Evolutionary conservation across 2,888 invertebrate species (phyloP).

Genomic region (Drosophila mulleri): DNA sequence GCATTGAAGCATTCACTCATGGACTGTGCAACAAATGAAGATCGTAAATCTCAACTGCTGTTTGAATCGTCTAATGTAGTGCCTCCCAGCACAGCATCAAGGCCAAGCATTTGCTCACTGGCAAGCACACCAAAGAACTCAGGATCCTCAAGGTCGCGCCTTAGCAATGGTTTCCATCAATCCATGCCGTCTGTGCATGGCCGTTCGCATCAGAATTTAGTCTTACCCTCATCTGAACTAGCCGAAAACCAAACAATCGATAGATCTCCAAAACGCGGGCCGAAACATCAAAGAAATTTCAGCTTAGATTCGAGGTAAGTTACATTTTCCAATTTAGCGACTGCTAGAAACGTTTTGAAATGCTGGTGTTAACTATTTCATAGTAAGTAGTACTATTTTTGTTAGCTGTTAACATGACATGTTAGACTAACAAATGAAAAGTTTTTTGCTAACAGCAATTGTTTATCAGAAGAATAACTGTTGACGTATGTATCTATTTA

Average conservation of each 20-base stretch:
- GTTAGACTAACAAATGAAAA: conserved; percentile 23
- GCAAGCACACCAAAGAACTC: conserved; percentile 83
- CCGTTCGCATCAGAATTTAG: conserved; percentile 79
- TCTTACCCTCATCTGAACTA: not conserved
- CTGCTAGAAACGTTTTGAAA: not conserved
- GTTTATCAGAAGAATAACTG: conserved; percentile 5
- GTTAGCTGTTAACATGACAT: conserved; percentile 6
- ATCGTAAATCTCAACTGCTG: conserved; percentile 31
- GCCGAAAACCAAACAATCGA: conserved; percentile 30
- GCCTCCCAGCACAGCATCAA: not conserved
- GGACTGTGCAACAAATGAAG: conserved; percentile 16
- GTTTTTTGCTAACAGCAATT: conserved; percentile 20
- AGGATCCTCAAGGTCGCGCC: conserved; percentile 83
- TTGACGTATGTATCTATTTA: conserved; percentile 1
- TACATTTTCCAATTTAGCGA: not conserved
- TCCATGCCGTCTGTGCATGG: conserved; percentile 85
- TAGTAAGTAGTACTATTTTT: not conserved
- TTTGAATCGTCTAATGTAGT: conserved; percentile 2
- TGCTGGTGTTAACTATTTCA: not conserved
- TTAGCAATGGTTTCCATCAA: conserved; percentile 83
- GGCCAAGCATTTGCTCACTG: conserved; percentile 66
- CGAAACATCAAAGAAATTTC: conserved; percentile 93
- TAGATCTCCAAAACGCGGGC: conserved; percentile 82
- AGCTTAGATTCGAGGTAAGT: conserved; percentile 94
- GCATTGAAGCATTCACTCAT: not conserved